These are phyloP conservation scores for Peromyscus eremicus DNA, from an alignment of 2,797 vertebrate species.

Conservation along the genomic window DNA sequence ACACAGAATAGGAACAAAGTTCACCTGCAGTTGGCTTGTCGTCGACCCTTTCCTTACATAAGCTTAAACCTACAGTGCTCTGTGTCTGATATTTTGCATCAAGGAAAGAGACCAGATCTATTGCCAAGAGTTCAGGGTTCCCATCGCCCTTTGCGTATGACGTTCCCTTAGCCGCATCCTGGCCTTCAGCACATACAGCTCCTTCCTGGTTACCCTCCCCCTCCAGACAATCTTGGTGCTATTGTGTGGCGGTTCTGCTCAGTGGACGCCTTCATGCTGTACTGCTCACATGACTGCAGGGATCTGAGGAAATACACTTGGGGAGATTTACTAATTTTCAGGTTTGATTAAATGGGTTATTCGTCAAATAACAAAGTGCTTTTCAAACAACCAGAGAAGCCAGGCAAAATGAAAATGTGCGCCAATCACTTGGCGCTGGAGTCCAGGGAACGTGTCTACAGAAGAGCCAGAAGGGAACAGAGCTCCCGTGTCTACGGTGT, in stretches of 20 bases:
- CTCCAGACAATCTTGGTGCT: too few relatives aligned
- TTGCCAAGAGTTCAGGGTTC: too few relatives aligned
- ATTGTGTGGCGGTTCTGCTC: too few relatives aligned
- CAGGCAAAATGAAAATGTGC: not conserved
- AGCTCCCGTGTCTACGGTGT: fast-evolving
- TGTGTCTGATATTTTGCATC: not conserved
- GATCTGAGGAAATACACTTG: not conserved
- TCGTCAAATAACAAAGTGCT: not conserved
- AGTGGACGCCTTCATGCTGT: not conserved
- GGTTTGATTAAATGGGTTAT: not conserved
- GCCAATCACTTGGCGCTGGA: not conserved
- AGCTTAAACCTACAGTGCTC: not conserved
- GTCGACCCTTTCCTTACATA: not conserved
- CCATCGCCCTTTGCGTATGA: not conserved
- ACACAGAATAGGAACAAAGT: not conserved
- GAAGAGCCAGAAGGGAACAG: not conserved
- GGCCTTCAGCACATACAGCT: not conserved
- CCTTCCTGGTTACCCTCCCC: too few relatives aligned
- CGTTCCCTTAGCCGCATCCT: not conserved
- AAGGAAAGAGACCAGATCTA: not conserved
- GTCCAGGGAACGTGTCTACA: too few relatives aligned
- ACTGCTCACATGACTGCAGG: not conserved
- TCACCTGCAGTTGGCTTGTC: not conserved
- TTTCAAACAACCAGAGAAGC: not conserved
- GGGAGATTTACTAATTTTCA: not conserved